A percentile compares a stretch with the other conserved stretches of the same genome.
Evolutionary conservation across 2,888 invertebrate species (phyloP).

Genomic region (Odontomyia ornata): DNA sequence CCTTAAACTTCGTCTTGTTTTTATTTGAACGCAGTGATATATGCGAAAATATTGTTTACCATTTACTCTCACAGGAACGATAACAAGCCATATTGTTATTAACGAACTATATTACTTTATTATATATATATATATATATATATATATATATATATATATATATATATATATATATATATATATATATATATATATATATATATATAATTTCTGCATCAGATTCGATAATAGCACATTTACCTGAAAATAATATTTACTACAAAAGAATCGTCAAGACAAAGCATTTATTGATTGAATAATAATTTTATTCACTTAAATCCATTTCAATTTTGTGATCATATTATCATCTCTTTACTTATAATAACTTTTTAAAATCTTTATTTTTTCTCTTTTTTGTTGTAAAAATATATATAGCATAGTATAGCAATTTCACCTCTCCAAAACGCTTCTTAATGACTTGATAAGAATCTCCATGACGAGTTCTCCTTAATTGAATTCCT

Average conservation of each 20-base stretch:
- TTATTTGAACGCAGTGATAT: too few species aligned
- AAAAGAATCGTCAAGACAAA: not conserved
- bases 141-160: too few species aligned
- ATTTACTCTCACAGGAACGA: too few species aligned
- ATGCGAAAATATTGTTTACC: too few species aligned
- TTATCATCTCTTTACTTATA: not conserved
- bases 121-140: too few species aligned
- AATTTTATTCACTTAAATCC: slow-evolving; percentile 19
- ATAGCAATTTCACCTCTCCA: slow-evolving; percentile 23
- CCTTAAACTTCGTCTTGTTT: too few species aligned
- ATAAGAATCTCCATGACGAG: not conserved
- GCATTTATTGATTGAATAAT: slow-evolving; percentile 4
- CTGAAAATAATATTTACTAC: not conserved
- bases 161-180: too few species aligned
- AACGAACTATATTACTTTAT: too few species aligned
- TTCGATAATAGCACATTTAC: not conserved
- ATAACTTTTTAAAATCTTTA: not conserved
- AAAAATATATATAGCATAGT: slow-evolving; percentile 30
- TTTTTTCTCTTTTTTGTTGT: slow-evolving; percentile 9
- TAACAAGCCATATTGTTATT: too few species aligned
- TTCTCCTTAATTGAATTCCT: not conserved
- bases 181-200: too few species aligned
- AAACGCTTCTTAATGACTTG: slow-evolving; percentile 26
- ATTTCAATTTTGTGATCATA: slow-evolving; percentile 16
- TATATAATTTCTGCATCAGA: not conserved